Evolutionary conservation across 37 sponge, comb jelly and placozoan species (phyloP), one percentile per base, ranked within the genome.

Genomic region (Spongilla lacustris): DNA sequence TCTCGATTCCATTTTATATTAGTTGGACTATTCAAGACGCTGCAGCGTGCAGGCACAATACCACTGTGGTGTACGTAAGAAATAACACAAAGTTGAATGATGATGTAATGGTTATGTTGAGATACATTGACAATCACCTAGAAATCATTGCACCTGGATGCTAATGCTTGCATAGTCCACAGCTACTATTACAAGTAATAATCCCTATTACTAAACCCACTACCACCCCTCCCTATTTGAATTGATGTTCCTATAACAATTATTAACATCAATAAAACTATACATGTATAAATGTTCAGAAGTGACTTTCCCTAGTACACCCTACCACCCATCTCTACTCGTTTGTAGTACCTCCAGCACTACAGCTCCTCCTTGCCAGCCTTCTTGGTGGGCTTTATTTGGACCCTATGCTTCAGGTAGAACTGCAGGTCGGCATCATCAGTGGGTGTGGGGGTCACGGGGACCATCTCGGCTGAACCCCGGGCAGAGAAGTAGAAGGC

Each of bases 281-380:
- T 1, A 19, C 19, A 58, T 58, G 12, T 58, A 10, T 58, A 58
- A 19, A 58, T 17, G 46, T 46, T 17, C 58, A 58, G 0, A 58
- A 58, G 21, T 58, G 58, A 10, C n/a, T n/a, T 58, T 17, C 58
- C 58, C 11, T 17, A 58, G 21, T 17, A 13, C 58, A 8, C 4
- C 21, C 21, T 10, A 17, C 21, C 11, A 1, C 58, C 21, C 58
- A 6, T 9, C 41, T 6, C 41, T 9, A 3, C 2, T 84, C 71
- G 37, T 92, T 36, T 9, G 80, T 19, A 58, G 85, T 85, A 33
- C 74, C 67, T 2, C 71, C 82, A 26, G 89, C 75, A 86, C 37
- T 84, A 67, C 30, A 91, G 79, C 75, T 93, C 93, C 76, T 90
- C 81, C 27, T 81, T 88, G 2, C 93, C 95, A 0, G 83, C 69